A percentile compares a stretch with the other conserved stretches of the same genome.
These are phyloP conservation scores for Procavia capensis DNA, from an alignment of 2,113 vertebrate species.

Conservation along the genomic window DNA sequence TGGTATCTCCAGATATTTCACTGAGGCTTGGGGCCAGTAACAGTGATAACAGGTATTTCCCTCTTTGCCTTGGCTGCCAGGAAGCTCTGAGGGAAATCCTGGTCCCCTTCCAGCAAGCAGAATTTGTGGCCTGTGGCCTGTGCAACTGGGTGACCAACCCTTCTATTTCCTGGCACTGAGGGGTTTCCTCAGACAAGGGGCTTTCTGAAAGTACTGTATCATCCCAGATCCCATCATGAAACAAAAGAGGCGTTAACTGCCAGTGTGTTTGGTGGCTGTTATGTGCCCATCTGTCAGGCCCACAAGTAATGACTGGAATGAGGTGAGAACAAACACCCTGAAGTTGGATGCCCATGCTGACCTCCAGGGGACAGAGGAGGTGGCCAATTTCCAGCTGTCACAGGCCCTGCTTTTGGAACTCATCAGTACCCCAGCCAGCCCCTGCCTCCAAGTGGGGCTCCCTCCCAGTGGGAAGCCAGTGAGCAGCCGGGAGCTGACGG, in stretches of 20 bases:
- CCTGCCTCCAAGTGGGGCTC: neutral
- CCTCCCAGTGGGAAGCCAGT: neutral
- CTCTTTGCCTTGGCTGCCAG: neutral
- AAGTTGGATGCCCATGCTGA: neutral
- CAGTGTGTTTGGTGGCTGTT: neutral
- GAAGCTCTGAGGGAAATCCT: neutral
- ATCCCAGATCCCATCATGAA: neutral
- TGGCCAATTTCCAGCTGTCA: rapidly evolving
- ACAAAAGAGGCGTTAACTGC: neutral
- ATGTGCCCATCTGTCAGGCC: neutral
- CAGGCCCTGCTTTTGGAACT: neutral
- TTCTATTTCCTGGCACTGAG: neutral
- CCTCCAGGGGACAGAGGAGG: neutral
- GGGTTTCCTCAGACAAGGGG: neutral
- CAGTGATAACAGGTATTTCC: neutral
- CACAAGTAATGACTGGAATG: neutral
- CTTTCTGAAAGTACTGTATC: neutral
- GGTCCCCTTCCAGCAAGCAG: neutral
- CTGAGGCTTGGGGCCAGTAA: neutral
- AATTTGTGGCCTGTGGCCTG: neutral
- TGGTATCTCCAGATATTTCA: neutral
- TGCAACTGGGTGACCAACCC: neutral
- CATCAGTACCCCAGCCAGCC: neutral
- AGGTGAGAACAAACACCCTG: neutral
- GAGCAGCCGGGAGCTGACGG: neutral